Evolutionary conservation across 2,888 invertebrate species (phyloP).

Genomic region (Ditula angustiorana): DNA sequence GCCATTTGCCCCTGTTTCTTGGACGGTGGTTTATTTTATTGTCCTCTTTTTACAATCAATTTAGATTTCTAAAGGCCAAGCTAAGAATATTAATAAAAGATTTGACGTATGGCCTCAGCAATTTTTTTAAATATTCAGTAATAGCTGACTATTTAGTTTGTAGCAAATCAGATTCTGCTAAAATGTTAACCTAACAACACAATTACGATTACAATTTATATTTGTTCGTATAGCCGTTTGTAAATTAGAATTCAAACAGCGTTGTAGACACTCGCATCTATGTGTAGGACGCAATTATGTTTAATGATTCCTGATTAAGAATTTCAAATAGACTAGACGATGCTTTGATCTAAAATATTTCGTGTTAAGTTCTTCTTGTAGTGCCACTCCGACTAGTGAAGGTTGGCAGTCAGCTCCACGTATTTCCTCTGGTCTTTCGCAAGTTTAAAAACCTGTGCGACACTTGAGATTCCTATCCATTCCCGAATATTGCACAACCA

Average conservation of each 20-base stretch:
- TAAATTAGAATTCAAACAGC: slow-evolving; percentile 34
- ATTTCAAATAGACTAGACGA: slow-evolving; percentile 12
- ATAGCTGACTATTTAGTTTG: not conserved
- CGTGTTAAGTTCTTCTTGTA: no score
- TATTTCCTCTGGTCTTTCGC: no score
- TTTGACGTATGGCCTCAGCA: not conserved
- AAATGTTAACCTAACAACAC: not conserved
- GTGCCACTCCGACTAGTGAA: no score
- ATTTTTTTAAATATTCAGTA: not conserved
- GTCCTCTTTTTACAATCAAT: no score
- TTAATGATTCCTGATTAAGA: slow-evolving; percentile 26
- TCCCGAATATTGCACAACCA: no score
- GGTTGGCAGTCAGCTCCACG: no score
- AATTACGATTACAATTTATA: slow-evolving; percentile 25
- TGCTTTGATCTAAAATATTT: not conserved
- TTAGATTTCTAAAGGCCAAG: no score
- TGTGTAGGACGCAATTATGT: slow-evolving; percentile 36
- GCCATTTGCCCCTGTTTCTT: no score
- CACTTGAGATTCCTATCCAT: no score
- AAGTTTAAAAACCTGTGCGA: no score
- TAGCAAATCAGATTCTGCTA: not conserved
- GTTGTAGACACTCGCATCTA: slow-evolving; percentile 28
- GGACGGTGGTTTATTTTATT: no score
- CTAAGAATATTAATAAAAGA: not conserved
- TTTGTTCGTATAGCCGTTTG: slow-evolving; percentile 30